Percentiles rank a stretch among this genome's conserved stretches.
Conservation (phyloP, 2,113 vertebrate species). For the Callipepla squamata region DNA sequence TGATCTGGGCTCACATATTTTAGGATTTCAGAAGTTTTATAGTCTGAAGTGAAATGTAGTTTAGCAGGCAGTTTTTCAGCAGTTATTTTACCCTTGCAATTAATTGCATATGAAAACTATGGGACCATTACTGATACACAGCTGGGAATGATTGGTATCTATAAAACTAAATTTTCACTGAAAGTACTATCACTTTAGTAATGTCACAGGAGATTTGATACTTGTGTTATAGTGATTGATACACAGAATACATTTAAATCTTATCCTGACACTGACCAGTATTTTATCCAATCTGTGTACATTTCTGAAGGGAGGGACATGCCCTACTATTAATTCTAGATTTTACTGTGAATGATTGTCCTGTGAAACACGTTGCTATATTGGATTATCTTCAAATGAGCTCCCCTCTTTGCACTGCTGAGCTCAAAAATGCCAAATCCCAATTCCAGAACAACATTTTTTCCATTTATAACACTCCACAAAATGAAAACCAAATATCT, state of each 20-base stretch:
- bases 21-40: conserved; percentile 37
- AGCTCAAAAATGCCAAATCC: not conserved
- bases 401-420: conserved; percentile 6
- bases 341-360: not conserved
- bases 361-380: not conserved
- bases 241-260: not conserved
- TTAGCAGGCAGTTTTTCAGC: not conserved
- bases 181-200: not conserved
- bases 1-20: conserved; percentile 33
- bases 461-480: not conserved
- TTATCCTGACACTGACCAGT: not conserved
- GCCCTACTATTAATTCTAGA: not conserved
- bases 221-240: not conserved
- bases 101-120: not conserved
- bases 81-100: conserved; percentile 2
- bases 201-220: not conserved
- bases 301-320: not conserved
- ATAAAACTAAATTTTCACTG: not conserved
- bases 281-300: not conserved
- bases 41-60: conserved; percentile 27
- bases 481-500: conserved; percentile 13
- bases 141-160: not conserved
- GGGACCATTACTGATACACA: not conserved
- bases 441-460: not conserved
- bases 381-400: conserved; percentile 1